Conservation (phyloP, 2,113 vertebrate genomes). For the Notiomystis cincta region DNA sequence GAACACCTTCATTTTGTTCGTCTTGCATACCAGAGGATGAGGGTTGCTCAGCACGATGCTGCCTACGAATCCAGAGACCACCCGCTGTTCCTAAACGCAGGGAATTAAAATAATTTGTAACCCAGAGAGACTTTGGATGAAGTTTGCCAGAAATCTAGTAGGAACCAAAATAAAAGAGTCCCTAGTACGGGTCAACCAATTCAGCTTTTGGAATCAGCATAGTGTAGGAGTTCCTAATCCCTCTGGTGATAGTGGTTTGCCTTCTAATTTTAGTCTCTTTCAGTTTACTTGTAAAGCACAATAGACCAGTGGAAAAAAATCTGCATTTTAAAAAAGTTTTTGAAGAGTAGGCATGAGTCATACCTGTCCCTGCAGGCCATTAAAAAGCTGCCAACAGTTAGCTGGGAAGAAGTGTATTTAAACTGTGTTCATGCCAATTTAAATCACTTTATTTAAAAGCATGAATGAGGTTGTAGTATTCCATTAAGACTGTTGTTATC, state of each 20-base stretch:
- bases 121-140: not conserved
- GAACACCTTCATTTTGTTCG: not conserved
- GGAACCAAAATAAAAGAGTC: not conserved
- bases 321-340: slow-evolving; percentile 44
- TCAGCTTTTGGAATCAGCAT: not conserved
- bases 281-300: slow-evolving; percentile 27
- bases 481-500: slow-evolving; percentile 32
- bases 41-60: not conserved
- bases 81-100: not conserved
- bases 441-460: slow-evolving; percentile 45
- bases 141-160: not conserved
- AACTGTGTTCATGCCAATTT: slow-evolving; percentile 41
- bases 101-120: not conserved
- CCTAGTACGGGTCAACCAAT: not conserved
- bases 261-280: slow-evolving; percentile 45
- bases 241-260: slow-evolving; percentile 34
- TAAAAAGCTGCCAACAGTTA: slow-evolving; percentile 20
- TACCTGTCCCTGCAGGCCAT: slow-evolving; percentile 29
- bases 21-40: not conserved
- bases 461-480: slow-evolving; percentile 52
- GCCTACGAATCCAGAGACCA: not conserved
- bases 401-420: slow-evolving; percentile 47
- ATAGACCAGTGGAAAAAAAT: slow-evolving; percentile 6
- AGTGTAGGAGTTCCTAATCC: slow-evolving; percentile 22
- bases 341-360: slow-evolving; percentile 52